Conservation (phyloP, 2,888 invertebrate species). For the Dolichomitus sp. region DNA sequence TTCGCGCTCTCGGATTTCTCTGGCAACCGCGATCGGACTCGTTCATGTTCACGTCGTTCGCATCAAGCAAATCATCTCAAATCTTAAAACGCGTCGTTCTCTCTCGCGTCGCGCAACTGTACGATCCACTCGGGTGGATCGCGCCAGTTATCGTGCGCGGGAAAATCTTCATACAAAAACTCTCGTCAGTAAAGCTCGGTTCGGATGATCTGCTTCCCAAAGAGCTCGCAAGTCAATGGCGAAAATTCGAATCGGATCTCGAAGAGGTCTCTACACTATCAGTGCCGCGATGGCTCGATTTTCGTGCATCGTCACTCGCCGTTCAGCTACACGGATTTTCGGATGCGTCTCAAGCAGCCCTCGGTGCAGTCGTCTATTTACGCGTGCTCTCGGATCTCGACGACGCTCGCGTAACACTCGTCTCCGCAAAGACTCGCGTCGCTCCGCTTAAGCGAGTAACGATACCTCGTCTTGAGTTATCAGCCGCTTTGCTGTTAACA, state of each 20-base stretch:
- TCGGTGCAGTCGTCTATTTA: neutral
- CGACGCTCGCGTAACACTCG: neutral
- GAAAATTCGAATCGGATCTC: slow-evolving; percentile 11
- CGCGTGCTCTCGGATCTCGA: too few species aligned
- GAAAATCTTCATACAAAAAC: slow-evolving; percentile 25
- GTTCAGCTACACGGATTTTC: neutral
- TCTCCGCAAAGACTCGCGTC: too few species aligned
- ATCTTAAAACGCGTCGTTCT: neutral
- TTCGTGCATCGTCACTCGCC: neutral
- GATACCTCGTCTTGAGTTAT: too few species aligned
- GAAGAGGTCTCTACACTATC: neutral
- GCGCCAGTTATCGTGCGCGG: slow-evolving; percentile 32
- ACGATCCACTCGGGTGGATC: slow-evolving; percentile 61
- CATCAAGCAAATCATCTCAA: neutral
- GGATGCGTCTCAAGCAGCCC: neutral
- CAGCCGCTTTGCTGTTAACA: too few species aligned
- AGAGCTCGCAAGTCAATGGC: slow-evolving; percentile 14
- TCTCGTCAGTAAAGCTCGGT: neutral
- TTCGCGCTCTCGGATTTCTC: slow-evolving; percentile 51
- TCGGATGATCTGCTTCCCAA: too few species aligned
- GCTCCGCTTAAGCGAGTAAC: too few species aligned
- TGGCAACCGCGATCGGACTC: too few species aligned
- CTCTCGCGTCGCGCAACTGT: slow-evolving; percentile 46
- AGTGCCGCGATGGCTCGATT: slow-evolving; percentile 33
- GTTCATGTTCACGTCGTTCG: slow-evolving; percentile 11